Evolutionary conservation across 2,888 invertebrate genomes (phyloP).

Genomic region (Kryphioiulus occultus): DNA sequence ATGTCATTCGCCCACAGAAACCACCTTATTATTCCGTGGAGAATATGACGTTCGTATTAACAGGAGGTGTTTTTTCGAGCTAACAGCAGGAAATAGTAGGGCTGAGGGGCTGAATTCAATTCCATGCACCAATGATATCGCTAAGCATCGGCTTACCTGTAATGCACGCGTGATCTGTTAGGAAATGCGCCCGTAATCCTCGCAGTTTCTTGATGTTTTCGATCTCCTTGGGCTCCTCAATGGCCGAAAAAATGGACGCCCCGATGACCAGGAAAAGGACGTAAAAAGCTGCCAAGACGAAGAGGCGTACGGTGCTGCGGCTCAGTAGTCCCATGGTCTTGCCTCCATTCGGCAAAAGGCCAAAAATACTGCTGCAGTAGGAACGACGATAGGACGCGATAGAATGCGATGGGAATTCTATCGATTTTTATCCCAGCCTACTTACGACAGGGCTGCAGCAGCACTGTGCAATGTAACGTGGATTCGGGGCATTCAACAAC

Average conservation of each 20-base stretch:
- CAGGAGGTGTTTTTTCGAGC: not conserved
- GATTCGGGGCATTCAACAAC: not conserved
- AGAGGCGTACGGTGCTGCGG: constrained; percentile 58
- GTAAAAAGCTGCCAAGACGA: constrained; percentile 64
- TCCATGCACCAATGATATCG: not conserved
- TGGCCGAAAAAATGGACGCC: constrained; percentile 79
- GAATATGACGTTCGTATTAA: too few relatives aligned
- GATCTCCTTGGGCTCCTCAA: constrained; percentile 76
- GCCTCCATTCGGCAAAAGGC: constrained; percentile 47
- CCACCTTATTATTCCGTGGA: not conserved
- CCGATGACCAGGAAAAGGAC: constrained; percentile 73
- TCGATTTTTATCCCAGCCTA: not conserved
- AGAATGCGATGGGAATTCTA: not conserved
- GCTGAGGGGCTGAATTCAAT: not conserved
- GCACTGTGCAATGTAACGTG: constrained; percentile 4
- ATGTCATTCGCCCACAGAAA: not conserved
- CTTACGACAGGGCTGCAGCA: constrained; percentile 1
- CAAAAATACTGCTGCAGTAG: not conserved
- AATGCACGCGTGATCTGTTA: constrained; percentile 71
- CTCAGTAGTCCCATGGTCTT: constrained; percentile 51
- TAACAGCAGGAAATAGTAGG: not conserved
- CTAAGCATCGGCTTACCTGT: constrained; percentile 67
- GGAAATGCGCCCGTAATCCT: constrained; percentile 69
- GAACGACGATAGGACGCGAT: not conserved
- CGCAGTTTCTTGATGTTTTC: constrained; percentile 68